Base-by-base conservation (phyloP, 2,888 invertebrate genomes). In the Rhimphoctona megacephalus region DNA sequence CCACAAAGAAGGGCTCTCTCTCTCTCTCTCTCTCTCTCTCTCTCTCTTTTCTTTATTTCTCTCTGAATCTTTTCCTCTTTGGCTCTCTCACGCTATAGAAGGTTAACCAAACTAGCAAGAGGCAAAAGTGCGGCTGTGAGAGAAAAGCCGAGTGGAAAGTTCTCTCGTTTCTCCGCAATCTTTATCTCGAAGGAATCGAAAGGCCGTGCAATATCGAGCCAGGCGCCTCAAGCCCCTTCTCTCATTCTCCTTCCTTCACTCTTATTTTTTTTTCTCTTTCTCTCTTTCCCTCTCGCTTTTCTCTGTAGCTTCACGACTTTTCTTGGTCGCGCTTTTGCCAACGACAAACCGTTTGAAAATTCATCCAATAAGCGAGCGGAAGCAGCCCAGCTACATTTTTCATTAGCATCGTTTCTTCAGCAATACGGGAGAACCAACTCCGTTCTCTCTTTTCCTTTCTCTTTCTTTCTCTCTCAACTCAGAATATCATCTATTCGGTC, bases 301-400 rank as follows among this genome's bases (percentile, higher is more conserved):
- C 79, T 85, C 64, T 85, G 70, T 57, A 61, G 73, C 69, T 52
- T 36, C 76, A 30, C 54, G 82, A 83, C 77, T 82, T 83, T 85
- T 84, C 85, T 74, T 61, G 79, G 46, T 82, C 76, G 61, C 73
- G 67, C 83, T 83, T 78, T 82, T 61, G 72, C 82, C 74, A 83
- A 85, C 74, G 81, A 83, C 83, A 85, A 87, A 82, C 70, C 87
- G 89, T 89, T 90, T 88, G 90, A 90, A 90, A 91, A 91, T 90
- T 92, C 90, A 90, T 91, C 89, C 89, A 87, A 85, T 89, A 86
- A 86, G 81, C 78, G 84, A 84, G 79, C 67, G 49, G 67, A 66
- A 77, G 80, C 61, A 52, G 81, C 22, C 39, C 61, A 81, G 81
- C 73, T 86, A 84, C 86, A 86, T 86, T 86, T 86, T 86, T 84